phyloP scores from a whole-genome alignment of 2,113 vertebrate genomes.

The Muscicapa adusta region DNA sequence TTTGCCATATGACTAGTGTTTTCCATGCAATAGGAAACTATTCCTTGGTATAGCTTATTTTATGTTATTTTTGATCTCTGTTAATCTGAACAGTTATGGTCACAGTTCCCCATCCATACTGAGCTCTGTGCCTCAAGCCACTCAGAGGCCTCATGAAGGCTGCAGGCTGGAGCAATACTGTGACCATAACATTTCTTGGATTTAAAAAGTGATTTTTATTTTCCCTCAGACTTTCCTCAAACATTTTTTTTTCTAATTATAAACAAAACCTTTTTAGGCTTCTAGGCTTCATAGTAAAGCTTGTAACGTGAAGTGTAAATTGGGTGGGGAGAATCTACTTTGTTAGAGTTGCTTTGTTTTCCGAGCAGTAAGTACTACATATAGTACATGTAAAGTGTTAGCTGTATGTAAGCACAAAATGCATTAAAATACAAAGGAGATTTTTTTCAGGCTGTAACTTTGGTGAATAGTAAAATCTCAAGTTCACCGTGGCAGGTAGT shows the following conservation, averaged over 20 bases:
- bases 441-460: constrained; percentile 71
- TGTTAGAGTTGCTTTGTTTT: constrained; percentile 82
- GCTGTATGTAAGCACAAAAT: constrained; percentile 78
- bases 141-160: constrained; percentile 11
- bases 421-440: constrained; percentile 73
- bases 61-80: constrained; percentile 78
- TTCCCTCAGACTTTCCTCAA: constrained; percentile 63
- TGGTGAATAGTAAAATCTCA: constrained; percentile 60
- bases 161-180: constrained; percentile 67
- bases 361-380: constrained; percentile 78
- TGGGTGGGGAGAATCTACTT: constrained; percentile 77
- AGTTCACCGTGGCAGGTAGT: constrained; percentile 75
- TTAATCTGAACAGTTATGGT: constrained; percentile 75
- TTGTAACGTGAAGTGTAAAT: constrained; percentile 79
- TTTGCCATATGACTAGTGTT: constrained; percentile 88
- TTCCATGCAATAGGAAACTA: constrained; percentile 80
- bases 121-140: constrained; percentile 19
- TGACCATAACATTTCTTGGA: constrained; percentile 81
- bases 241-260: constrained; percentile 76
- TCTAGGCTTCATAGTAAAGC: constrained; percentile 85
- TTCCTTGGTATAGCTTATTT: constrained; percentile 78
- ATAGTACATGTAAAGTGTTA: constrained; percentile 75
- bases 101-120: constrained; percentile 49
- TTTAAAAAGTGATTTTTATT: constrained; percentile 70
- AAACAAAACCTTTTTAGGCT: constrained; percentile 80